Percentiles rank a stretch among this genome's conserved stretches.
These are phyloP conservation scores for Blastomussa wellsi DNA, from an alignment of 92 coral and sea anemone species.

Conservation along the genomic window DNA sequence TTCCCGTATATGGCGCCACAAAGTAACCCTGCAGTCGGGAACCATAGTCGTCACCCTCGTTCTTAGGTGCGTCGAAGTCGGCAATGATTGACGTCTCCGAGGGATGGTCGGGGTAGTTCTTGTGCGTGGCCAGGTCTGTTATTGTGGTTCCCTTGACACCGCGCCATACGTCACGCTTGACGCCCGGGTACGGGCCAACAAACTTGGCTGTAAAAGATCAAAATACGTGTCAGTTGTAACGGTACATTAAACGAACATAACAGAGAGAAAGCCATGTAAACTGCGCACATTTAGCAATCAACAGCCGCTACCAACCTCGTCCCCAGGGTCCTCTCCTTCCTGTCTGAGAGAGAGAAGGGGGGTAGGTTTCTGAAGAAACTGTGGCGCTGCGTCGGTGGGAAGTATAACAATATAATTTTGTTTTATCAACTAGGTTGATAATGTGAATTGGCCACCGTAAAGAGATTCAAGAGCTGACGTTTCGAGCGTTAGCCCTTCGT, in stretches of 20 bases:
- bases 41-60: slow-evolving; percentile 81
- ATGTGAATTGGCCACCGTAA: too few relatives aligned
- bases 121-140: slow-evolving; percentile 63
- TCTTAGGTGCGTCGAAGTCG: slow-evolving; percentile 73
- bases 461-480: background rate
- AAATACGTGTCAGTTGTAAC: background rate
- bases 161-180: slow-evolving; percentile 87
- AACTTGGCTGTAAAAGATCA: slow-evolving; percentile 52
- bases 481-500: background rate
- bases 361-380: too few relatives aligned
- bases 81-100: slow-evolving; percentile 59
- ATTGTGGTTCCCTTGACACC: slow-evolving; percentile 70
- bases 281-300: too few relatives aligned
- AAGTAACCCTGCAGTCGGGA: slow-evolving; percentile 78
- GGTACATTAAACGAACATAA: background rate
- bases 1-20: slow-evolving; percentile 84
- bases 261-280: too few relatives aligned
- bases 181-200: slow-evolving; percentile 75
- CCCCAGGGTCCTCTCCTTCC: too few relatives aligned
- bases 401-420: too few relatives aligned
- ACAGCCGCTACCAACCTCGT: too few relatives aligned
- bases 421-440: too few relatives aligned
- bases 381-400: too few relatives aligned
- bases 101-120: slow-evolving; percentile 72
- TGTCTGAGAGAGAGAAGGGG: too few relatives aligned